These are phyloP conservation scores for Lepidothrix coronata DNA, from an alignment of 2,113 vertebrate genomes.

Conservation along the genomic window DNA sequence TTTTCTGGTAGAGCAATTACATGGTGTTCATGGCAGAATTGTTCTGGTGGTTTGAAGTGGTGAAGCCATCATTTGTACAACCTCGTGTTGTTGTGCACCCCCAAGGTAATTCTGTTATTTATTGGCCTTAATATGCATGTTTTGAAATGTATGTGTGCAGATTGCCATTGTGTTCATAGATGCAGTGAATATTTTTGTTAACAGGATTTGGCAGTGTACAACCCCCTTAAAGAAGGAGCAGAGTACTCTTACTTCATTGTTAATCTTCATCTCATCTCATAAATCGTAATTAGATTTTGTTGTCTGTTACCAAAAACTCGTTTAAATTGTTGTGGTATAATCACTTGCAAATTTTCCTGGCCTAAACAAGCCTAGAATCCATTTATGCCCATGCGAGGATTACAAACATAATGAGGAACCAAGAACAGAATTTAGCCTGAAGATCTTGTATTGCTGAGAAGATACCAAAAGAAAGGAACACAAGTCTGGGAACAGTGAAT, in stretches of 20 bases:
- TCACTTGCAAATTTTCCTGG: constrained; percentile 9
- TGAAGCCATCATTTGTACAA: constrained; percentile 93
- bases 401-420: not conserved
- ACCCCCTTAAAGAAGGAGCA: not conserved
- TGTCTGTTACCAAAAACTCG: not conserved
- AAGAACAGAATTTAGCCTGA: not conserved
- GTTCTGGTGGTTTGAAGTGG: constrained; percentile 97
- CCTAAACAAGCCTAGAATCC: not conserved
- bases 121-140: not conserved
- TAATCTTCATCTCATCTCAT: constrained; percentile 17
- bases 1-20: constrained; percentile 88
- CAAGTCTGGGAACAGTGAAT: not conserved
- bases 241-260: not conserved
- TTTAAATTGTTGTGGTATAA: not conserved
- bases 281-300: constrained; percentile 6
- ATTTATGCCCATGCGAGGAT: not conserved
- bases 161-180: not conserved
- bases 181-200: not conserved
- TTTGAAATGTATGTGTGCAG: not conserved
- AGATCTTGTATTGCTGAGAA: not conserved
- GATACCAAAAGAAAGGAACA: not conserved
- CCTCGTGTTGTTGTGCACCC: constrained; percentile 77
- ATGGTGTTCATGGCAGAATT: constrained; percentile 97
- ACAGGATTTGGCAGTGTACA: not conserved
- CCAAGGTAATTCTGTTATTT: constrained; percentile 72